A percentile compares a stretch with the other conserved stretches of the same genome.
These are phyloP conservation scores for Drosophila mercatorum DNA, from an alignment of 2,888 invertebrate species.

Conservation along the genomic window DNA sequence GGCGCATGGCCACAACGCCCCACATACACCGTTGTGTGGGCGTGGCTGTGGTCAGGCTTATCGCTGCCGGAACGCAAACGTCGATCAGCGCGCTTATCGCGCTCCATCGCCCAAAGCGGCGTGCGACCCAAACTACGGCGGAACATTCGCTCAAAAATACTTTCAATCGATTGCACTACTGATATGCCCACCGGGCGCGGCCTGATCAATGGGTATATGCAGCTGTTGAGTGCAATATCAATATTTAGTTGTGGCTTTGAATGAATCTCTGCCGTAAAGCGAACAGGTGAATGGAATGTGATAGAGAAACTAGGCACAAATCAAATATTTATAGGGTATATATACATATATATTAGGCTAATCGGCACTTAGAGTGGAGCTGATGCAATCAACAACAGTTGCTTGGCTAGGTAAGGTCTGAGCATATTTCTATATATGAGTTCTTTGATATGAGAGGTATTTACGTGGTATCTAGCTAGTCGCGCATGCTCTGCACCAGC, in stretches of 20 bases:
- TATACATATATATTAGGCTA: background rate
- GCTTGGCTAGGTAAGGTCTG: background rate
- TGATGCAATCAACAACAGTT: background rate
- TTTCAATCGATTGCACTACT: slow-evolving; percentile 18
- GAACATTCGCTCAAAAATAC: background rate
- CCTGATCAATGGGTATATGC: slow-evolving; percentile 14
- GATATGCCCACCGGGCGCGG: slow-evolving; percentile 16
- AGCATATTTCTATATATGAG: background rate
- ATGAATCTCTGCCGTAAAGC: background rate
- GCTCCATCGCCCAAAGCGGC: slow-evolving; percentile 18
- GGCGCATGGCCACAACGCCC: slow-evolving; percentile 36
- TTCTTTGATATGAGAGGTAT: background rate
- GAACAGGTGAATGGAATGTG: slow-evolving; percentile 7
- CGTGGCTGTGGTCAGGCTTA: slow-evolving; percentile 18
- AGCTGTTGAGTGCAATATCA: slow-evolving; percentile 6
- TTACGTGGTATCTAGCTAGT: background rate
- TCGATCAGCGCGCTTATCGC: slow-evolving; percentile 30
- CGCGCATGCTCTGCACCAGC: no score
- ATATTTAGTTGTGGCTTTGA: background rate
- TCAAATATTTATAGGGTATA: background rate
- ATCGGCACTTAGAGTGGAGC: background rate
- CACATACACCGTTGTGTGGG: slow-evolving; percentile 16
- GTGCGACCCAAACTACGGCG: slow-evolving; percentile 19
- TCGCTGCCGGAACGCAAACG: slow-evolving; percentile 37
- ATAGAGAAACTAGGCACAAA: background rate